Evolutionary conservation across 2,113 vertebrate species (phyloP).

Genomic region (Dipodomys spectabilis): DNA sequence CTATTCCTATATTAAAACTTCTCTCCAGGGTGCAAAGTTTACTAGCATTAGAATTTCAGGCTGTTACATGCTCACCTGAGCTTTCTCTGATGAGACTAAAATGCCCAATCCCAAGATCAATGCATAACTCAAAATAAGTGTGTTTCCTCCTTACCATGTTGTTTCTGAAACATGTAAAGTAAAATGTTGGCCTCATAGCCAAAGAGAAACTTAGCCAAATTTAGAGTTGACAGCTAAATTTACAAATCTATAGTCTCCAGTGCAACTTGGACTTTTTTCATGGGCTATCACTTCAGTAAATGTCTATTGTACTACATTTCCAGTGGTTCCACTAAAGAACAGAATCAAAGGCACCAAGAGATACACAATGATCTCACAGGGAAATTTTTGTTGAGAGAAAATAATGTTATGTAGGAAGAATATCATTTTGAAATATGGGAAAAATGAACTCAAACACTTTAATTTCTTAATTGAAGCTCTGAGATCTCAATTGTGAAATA

Average conservation of each 20-base stretch:
- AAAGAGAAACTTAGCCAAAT: slow-evolving; percentile 48
- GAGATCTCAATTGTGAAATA: slow-evolving; percentile 59
- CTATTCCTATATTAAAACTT: background rate
- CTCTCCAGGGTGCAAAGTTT: background rate
- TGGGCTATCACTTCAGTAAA: background rate
- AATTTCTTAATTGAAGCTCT: slow-evolving; percentile 54
- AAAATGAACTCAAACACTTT: slow-evolving; percentile 12
- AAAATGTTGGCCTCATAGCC: slow-evolving; percentile 46
- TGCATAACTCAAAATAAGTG: background rate
- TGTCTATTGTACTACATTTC: slow-evolving; percentile 13
- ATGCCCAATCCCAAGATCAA: background rate
- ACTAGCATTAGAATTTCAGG: background rate
- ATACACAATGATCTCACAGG: background rate
- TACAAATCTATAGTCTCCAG: background rate
- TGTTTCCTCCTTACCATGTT: background rate
- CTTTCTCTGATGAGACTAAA: background rate
- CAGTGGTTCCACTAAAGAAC: background rate
- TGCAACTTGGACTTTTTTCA: slow-evolving; percentile 10
- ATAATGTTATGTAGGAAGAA: slow-evolving; percentile 9
- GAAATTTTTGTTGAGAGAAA: slow-evolving; percentile 52
- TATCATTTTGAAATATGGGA: slow-evolving; percentile 44
- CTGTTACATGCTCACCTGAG: background rate
- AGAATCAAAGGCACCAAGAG: slow-evolving; percentile 35
- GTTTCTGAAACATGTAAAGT: slow-evolving; percentile 27
- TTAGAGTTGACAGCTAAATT: slow-evolving; percentile 24